These are phyloP conservation scores for Alectoris magna DNA, from an alignment of 2,797 vertebrate genomes.

Conservation along the genomic window DNA sequence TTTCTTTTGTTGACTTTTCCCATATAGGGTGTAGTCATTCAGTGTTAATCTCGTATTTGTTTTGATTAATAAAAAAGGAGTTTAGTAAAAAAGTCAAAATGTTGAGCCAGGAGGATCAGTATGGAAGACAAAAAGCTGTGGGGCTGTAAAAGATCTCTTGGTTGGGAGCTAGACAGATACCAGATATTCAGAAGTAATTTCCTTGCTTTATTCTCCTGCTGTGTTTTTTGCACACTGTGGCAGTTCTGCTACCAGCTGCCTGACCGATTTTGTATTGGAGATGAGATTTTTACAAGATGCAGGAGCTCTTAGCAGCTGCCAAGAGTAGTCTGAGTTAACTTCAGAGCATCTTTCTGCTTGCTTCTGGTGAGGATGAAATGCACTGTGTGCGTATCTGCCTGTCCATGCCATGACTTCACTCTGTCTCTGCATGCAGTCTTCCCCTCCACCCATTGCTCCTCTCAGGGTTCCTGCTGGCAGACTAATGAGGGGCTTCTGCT, in stretches of 20 bases:
- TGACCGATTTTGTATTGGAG: background rate
- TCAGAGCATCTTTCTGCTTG: background rate
- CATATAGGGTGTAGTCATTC: background rate
- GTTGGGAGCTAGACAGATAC: background rate
- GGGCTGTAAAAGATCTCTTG: background rate
- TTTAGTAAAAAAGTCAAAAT: background rate
- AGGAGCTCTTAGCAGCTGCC: background rate
- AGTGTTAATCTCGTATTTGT: background rate
- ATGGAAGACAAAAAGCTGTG: background rate
- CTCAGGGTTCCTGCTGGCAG: background rate
- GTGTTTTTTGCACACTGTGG: background rate
- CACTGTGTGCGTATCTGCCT: background rate
- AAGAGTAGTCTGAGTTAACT: background rate
- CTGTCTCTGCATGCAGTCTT: background rate
- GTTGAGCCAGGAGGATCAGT: background rate
- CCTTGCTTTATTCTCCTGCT: background rate
- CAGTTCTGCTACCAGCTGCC: background rate
- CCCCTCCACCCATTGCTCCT: background rate
- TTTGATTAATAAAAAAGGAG: background rate
- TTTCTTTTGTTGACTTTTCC: background rate
- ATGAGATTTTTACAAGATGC: background rate
- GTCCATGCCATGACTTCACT: background rate
- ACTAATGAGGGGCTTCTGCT: background rate
- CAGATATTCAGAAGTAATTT: background rate
- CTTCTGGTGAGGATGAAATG: background rate